Conservation (phyloP, 2,113 vertebrate species). For the Brienomyrus longianalis region DNA sequence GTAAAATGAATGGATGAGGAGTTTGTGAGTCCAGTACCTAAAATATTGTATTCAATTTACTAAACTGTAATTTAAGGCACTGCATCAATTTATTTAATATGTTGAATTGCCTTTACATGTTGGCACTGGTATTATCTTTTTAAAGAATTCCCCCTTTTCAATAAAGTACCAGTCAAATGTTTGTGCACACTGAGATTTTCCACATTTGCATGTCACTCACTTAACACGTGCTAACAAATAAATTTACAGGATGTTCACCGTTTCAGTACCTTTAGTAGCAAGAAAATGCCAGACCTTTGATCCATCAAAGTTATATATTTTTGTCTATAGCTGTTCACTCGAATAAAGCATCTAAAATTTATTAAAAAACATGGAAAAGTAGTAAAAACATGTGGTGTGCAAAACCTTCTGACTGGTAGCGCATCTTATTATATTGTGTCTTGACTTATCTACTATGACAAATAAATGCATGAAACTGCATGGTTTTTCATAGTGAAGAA, state of each 20-base stretch:
- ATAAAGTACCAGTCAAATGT: background rate
- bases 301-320: too few species aligned
- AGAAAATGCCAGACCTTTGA: too few species aligned
- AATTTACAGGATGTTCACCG: too few species aligned
- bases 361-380: too few species aligned
- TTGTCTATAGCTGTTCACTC: too few species aligned
- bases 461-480: background rate
- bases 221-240: too few species aligned
- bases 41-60: background rate
- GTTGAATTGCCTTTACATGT: background rate
- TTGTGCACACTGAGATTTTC: too few species aligned
- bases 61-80: background rate
- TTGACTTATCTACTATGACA: background rate
- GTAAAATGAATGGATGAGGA: background rate
- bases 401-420: too few species aligned
- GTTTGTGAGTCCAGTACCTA: background rate
- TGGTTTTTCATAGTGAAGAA: background rate
- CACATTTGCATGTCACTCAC: too few species aligned
- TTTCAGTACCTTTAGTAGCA: too few species aligned
- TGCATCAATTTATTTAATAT: background rate
- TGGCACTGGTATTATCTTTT: background rate
- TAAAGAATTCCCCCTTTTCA: background rate
- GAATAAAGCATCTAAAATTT: too few species aligned
- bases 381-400: too few species aligned
- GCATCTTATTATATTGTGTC: background rate